These are phyloP conservation scores for Centropristis striata DNA, from an alignment of 2,113 vertebrate species.

Conservation along the genomic window DNA sequence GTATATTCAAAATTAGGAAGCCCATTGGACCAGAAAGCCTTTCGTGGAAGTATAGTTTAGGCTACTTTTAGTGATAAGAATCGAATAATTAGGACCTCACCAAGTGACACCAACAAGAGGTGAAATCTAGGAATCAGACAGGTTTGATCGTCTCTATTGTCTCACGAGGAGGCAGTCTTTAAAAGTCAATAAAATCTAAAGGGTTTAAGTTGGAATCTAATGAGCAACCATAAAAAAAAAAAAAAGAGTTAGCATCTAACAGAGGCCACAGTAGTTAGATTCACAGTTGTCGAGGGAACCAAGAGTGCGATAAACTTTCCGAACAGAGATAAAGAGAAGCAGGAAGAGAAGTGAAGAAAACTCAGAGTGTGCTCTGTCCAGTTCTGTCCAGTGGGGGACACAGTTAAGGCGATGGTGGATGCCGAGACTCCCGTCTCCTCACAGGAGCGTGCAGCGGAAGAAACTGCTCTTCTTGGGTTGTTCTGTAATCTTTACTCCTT, in stretches of 20 bases:
- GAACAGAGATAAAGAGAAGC: background rate
- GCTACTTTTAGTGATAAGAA: background rate
- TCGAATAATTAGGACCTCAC: constrained; percentile 34
- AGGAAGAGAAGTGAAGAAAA: constrained; percentile 50
- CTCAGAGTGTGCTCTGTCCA: constrained; percentile 89
- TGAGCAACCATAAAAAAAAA: constrained; percentile 2
- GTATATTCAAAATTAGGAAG: constrained; percentile 22
- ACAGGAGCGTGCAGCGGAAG: constrained; percentile 96
- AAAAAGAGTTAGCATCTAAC: constrained; percentile 29
- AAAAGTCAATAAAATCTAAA: constrained; percentile 54
- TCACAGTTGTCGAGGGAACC: constrained; percentile 47
- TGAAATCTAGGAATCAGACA: constrained; percentile 1
- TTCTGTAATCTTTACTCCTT: constrained; percentile 94
- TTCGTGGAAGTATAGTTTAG: constrained; percentile 20
- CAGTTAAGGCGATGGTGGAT: constrained; percentile 86
- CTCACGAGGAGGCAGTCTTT: constrained; percentile 27
- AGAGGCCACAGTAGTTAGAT: constrained; percentile 54
- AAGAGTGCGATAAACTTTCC: background rate
- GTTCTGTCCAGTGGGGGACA: constrained; percentile 83
- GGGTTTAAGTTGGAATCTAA: background rate
- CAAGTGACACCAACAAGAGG: background rate
- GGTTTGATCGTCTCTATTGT: constrained; percentile 15
- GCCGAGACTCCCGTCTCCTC: constrained; percentile 72
- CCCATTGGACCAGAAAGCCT: background rate
- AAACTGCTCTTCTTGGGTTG: constrained; percentile 97